These are phyloP conservation scores for Cyanoramphus novaezelandiae DNA, from an alignment of 2,113 vertebrate genomes.

Conservation along the genomic window DNA sequence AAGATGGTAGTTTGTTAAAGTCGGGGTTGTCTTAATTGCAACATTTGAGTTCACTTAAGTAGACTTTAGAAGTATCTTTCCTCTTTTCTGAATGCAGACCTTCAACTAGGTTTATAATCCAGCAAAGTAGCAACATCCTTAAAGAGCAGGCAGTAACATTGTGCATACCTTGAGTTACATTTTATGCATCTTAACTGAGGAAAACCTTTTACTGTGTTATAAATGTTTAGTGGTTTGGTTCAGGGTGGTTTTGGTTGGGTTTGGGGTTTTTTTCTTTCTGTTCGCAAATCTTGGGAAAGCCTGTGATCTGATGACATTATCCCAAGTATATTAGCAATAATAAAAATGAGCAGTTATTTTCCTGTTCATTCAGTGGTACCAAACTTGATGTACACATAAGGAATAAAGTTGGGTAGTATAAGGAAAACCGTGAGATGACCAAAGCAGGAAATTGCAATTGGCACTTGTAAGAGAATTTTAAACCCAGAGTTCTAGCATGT, in stretches of 20 bases:
- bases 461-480: neutral
- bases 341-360: neutral
- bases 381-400: neutral
- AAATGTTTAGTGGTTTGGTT: neutral
- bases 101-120: neutral
- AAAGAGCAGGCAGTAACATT: neutral
- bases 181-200: neutral
- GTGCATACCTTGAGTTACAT: fast-evolving
- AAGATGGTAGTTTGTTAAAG: neutral
- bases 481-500: neutral
- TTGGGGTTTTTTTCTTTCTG: neutral
- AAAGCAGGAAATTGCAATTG: neutral
- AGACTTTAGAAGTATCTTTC: neutral
- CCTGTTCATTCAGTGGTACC: neutral
- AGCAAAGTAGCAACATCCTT: neutral
- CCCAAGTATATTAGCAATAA: neutral
- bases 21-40: neutral
- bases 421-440: neutral
- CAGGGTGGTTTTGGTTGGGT: neutral
- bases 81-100: neutral
- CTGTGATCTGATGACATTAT: neutral
- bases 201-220: neutral
- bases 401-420: neutral
- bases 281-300: neutral
- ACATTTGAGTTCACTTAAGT: neutral